Conservation (phyloP, 2,797 vertebrate species). For the Platalea minor region DNA sequence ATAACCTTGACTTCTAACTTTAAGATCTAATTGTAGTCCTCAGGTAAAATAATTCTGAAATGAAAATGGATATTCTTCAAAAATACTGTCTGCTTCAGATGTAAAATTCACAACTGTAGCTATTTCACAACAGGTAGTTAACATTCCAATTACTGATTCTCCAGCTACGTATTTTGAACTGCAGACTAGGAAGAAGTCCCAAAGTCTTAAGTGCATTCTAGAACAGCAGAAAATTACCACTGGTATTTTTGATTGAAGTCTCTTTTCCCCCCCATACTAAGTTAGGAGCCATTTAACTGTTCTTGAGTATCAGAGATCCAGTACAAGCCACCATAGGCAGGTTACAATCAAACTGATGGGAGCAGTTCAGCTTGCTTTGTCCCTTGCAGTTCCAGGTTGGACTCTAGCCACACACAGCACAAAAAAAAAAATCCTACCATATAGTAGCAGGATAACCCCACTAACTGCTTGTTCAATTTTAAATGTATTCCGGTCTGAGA, state of each 20-base stretch:
- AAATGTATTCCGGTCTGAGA: background rate
- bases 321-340: background rate
- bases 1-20: background rate
- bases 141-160: background rate
- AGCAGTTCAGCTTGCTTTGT: background rate
- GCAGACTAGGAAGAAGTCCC: background rate
- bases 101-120: background rate
- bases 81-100: background rate
- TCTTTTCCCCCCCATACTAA: background rate
- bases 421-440: background rate
- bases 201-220: background rate
- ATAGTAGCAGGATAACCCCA: background rate
- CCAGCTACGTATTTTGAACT: background rate
- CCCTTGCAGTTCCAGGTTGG: background rate
- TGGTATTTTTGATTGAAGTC: slow-evolving; percentile 6
- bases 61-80: background rate
- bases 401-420: background rate
- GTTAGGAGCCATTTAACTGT: slow-evolving; percentile 49
- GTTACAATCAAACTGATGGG: background rate
- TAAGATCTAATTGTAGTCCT: background rate
- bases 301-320: background rate
- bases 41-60: background rate
- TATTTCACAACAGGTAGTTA: background rate
- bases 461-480: background rate
- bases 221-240: slow-evolving; percentile 20